phyloP scores from a whole-genome alignment of 2,888 invertebrate genomes.

The Acanthoscelides obtectus region DNA sequence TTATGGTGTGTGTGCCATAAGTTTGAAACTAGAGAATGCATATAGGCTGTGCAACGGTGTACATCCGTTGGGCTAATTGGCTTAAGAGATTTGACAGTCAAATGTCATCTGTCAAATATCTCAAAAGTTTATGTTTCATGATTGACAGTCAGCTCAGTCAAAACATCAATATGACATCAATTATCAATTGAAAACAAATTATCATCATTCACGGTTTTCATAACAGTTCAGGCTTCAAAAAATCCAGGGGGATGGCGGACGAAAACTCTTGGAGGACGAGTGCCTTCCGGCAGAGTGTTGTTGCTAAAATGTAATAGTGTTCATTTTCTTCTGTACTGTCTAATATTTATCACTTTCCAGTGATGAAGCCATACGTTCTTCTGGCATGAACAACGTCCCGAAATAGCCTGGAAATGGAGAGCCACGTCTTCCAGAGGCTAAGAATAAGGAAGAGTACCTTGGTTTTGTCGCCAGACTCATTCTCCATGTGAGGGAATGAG shows the following conservation, averaged over 20 bases:
- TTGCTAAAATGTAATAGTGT: slow-evolving; percentile 79
- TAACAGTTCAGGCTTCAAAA: too few relatives aligned
- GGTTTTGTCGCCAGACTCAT: slow-evolving; percentile 86
- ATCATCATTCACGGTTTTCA: too few relatives aligned
- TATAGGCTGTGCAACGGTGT: too few relatives aligned
- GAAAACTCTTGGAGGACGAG: slow-evolving; percentile 70
- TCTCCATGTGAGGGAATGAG: slow-evolving; percentile 87
- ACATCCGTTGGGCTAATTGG: too few relatives aligned
- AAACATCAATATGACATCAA: too few relatives aligned
- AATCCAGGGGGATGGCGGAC: slow-evolving; percentile 47
- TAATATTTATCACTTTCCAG: slow-evolving; percentile 57
- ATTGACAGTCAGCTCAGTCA: too few relatives aligned
- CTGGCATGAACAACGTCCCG: slow-evolving; percentile 78
- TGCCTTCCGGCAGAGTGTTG: slow-evolving; percentile 77
- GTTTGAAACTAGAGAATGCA: too few relatives aligned
- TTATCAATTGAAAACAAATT: too few relatives aligned
- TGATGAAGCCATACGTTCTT: slow-evolving; percentile 81
- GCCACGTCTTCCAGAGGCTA: slow-evolving; percentile 86
- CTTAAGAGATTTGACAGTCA: too few relatives aligned
- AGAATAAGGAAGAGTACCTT: slow-evolving; percentile 83
- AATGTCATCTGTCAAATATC: too few relatives aligned
- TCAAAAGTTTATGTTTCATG: too few relatives aligned
- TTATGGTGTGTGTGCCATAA: too few relatives aligned
- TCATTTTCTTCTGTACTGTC: neutral
- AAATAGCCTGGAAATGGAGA: slow-evolving; percentile 90